phyloP scores from a whole-genome alignment of 2,113 vertebrate genomes.

The Pithys albifrons region DNA sequence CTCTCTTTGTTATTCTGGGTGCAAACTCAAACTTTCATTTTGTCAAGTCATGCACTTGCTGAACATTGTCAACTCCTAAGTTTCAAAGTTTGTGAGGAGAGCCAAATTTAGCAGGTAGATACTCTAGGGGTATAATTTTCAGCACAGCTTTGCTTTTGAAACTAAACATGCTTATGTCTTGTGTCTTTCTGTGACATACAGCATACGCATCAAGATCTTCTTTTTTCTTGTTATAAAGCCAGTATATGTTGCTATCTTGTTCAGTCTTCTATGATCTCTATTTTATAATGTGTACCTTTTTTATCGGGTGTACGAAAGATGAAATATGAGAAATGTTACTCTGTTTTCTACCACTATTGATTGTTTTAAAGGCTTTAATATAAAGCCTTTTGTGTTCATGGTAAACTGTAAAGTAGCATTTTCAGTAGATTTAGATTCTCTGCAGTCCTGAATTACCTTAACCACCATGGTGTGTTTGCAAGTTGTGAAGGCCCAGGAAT shows the following conservation, averaged over 20 bases:
- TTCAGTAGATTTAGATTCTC: background rate
- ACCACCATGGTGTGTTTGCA: background rate
- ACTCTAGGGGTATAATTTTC: background rate
- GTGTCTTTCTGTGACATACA: background rate
- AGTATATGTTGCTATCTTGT: background rate
- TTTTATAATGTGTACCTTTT: background rate
- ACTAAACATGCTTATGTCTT: background rate
- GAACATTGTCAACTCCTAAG: background rate
- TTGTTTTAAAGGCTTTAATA: background rate
- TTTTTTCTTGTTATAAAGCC: background rate
- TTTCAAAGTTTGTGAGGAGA: background rate
- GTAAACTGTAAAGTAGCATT: background rate
- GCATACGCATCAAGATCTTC: background rate
- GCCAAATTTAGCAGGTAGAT: conserved; percentile 36
- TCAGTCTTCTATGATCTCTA: background rate
- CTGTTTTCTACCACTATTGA: background rate
- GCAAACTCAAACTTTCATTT: background rate
- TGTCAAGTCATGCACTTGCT: background rate
- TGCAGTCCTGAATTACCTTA: background rate
- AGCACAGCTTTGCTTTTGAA: conserved; percentile 14
- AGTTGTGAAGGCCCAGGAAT: background rate
- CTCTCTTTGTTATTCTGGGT: background rate
- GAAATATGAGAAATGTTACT: background rate
- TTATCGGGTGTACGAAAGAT: background rate
- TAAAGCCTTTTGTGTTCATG: background rate